A percentile compares a stretch with the other conserved stretches of the same genome.
These are phyloP conservation scores for Nipponia nippon DNA, from an alignment of 2,113 vertebrate species.

Conservation along the genomic window DNA sequence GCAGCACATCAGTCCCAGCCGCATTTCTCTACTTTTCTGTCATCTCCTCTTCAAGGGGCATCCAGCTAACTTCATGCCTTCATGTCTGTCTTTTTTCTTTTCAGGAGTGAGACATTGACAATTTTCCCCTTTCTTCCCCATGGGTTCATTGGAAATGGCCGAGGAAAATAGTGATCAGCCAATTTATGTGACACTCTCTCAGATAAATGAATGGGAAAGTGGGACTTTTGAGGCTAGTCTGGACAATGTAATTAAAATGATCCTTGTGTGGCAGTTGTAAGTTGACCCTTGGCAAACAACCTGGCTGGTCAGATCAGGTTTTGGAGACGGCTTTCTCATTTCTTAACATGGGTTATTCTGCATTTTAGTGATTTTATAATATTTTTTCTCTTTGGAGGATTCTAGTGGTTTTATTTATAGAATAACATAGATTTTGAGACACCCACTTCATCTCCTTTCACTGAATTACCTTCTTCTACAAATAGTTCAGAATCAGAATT, in stretches of 20 bases:
- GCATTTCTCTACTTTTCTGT: background rate
- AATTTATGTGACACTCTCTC: background rate
- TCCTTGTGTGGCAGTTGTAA: background rate
- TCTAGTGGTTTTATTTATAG: background rate
- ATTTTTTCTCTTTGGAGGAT: background rate
- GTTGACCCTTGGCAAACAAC: background rate
- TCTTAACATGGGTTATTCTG: background rate
- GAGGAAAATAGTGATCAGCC: background rate
- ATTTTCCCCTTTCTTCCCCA: background rate
- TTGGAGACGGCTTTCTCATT: background rate
- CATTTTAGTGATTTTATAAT: background rate
- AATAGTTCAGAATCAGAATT: background rate
- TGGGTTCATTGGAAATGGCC: background rate
- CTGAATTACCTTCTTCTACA: background rate
- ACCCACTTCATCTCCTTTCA: background rate
- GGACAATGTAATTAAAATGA: slow-evolving; percentile 12
- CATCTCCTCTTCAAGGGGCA: background rate
- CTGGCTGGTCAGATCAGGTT: background rate
- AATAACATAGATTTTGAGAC: background rate
- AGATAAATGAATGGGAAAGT: background rate
- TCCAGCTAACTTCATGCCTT: background rate
- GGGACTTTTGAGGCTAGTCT: background rate
- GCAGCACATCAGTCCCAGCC: background rate
- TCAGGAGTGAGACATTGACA: background rate
- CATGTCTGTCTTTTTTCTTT: background rate